Percentiles rank a stretch among this genome's conserved stretches.
These are phyloP conservation scores for Prochilodus magdalenae DNA, from an alignment of 2,113 vertebrate genomes.

Conservation along the genomic window DNA sequence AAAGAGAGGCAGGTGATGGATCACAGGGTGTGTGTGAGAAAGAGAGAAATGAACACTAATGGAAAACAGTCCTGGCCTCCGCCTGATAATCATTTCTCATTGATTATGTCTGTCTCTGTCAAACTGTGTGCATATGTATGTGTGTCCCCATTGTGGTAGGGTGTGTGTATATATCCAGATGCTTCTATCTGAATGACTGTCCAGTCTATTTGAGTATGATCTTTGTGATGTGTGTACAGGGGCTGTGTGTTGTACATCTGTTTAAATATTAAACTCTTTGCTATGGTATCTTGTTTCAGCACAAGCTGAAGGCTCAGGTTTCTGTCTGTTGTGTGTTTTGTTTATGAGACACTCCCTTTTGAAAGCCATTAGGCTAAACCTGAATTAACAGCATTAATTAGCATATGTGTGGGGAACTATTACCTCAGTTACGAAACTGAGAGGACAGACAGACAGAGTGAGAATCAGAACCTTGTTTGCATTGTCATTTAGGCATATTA, in stretches of 20 bases:
- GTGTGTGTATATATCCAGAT: constrained; percentile 8
- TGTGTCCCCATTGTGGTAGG: constrained; percentile 14
- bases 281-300: constrained; percentile 12
- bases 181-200: constrained; percentile 33
- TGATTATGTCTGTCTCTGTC: constrained; percentile 47
- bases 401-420: constrained; percentile 57
- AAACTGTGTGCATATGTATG: constrained; percentile 25
- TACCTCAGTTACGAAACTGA: constrained; percentile 72
- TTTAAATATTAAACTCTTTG: constrained; percentile 10
- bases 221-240: not conserved
- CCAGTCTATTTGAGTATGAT: constrained; percentile 15
- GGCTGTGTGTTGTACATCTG: constrained; percentile 10
- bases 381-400: constrained; percentile 12
- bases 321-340: constrained; percentile 20
- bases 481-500: constrained; percentile 72
- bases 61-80: constrained; percentile 44
- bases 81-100: constrained; percentile 44
- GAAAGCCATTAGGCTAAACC: constrained; percentile 17
- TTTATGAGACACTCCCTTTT: not conserved
- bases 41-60: constrained; percentile 26
- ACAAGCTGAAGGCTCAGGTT: constrained; percentile 35
- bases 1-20: not conserved
- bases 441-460: not conserved
- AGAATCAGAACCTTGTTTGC: constrained; percentile 61
- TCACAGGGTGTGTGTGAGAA: not conserved